A percentile compares a stretch with the other conserved stretches of the same genome.
Conservation (phyloP, 1,140 invertebrate species). For the Hesperophylax magnus region DNA sequence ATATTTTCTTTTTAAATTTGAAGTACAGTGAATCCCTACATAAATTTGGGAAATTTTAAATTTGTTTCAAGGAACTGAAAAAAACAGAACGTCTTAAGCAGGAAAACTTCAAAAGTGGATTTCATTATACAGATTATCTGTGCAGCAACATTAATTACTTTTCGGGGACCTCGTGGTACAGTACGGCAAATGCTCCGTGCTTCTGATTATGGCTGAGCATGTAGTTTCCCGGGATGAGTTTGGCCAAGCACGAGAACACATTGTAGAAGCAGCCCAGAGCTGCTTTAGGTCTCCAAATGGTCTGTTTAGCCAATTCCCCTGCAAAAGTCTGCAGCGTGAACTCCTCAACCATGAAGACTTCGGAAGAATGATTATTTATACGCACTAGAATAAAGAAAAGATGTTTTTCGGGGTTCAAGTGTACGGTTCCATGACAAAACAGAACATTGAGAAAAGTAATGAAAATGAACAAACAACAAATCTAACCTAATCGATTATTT, state of each 20-base stretch:
- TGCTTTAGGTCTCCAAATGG: constrained; percentile 61
- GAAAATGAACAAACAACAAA: no score
- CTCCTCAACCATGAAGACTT: constrained; percentile 66
- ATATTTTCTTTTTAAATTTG: no score
- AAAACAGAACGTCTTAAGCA: no score
- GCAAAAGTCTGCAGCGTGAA: constrained; percentile 61
- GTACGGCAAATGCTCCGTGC: constrained; percentile 63
- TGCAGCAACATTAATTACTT: constrained; percentile 19
- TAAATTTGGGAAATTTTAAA: no score
- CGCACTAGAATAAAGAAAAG: constrained; percentile 61
- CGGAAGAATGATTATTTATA: constrained; percentile 59
- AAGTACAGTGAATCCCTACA: no score
- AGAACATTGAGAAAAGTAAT: no score
- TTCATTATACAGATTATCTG: no score
- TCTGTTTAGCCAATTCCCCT: constrained; percentile 62
- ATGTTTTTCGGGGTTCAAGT: no score
- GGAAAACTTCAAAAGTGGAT: no score
- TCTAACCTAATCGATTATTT: no score
- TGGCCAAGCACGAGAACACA: constrained; percentile 61
- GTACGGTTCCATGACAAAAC: no score
- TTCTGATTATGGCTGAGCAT: constrained; percentile 64
- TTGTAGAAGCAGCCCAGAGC: constrained; percentile 63
- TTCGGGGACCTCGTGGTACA: constrained; percentile 60
- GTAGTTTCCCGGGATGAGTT: constrained; percentile 63
- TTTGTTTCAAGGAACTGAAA: no score